Base-by-base conservation (phyloP, 2,113 vertebrate species). In the Aegotheles bennettii region DNA sequence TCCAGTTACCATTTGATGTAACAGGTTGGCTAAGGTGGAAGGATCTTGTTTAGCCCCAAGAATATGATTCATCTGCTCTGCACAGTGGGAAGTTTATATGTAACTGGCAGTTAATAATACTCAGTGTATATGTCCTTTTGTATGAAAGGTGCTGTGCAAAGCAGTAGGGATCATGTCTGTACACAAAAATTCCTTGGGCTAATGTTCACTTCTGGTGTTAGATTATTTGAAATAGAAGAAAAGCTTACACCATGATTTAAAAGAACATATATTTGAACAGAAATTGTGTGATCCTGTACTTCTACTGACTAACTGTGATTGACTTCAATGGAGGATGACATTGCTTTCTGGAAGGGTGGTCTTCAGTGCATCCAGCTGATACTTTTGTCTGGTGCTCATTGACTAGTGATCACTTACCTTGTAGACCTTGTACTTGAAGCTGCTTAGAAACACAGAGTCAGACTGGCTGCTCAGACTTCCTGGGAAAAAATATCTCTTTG, bases 301-400 rank as follows among this genome's bases (percentile, higher is more conserved):
- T 88, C 19, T 57, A 25, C 50, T 38, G 6, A 31, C 16, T 71
- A 24, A 31, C 19, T 78, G 7, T 47, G 33, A 86, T 6, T 75
- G 31, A 33, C 28, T 51, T 35, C 38, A 68, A 24, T 0, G 0
- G 48, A 60, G 40, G 11, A 65, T 28, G 31, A 47, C 5, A 75
- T 16, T 64, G 38, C 9, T 67, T 85, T 88, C 35, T 25, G 29
- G 68, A 64, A 75, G 73, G 16, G 3, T 69, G 29, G 16, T 29
- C 7, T 28, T 79, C 38, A 56, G 8, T 64, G 23, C 23, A 42
- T 86, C 11, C 0, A 0, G 19, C 36, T 84, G 51, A 89, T 48
- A 54, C 3, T 35, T 79, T 33, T 80, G 13, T 33, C 53, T 64
- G 5, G 24, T 86, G 28, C 6, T 60, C 10, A 20, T 11, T 86